These are phyloP conservation scores for Bos indicus DNA, from an alignment of 2,113 vertebrate genomes.

Conservation along the genomic window DNA sequence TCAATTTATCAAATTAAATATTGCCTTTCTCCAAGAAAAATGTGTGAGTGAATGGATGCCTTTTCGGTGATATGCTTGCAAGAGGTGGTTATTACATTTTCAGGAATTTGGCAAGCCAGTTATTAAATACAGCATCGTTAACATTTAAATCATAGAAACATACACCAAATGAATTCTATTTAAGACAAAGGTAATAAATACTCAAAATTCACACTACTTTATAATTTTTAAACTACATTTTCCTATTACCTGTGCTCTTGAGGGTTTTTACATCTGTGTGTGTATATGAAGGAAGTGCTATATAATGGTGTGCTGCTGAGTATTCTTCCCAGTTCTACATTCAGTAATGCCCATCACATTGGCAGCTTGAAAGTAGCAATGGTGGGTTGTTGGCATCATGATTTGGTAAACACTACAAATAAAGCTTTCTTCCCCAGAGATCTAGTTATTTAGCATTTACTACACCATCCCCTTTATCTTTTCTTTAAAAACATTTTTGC, in stretches of 20 bases:
- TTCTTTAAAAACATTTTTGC: neutral
- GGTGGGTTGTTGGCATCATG: neutral
- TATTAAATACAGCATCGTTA: neutral
- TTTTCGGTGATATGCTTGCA: neutral
- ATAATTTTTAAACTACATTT: neutral
- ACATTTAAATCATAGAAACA: neutral
- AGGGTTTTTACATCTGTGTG: neutral
- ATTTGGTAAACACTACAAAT: neutral
- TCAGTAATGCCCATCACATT: neutral
- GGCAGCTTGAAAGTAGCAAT: neutral
- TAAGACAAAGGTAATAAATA: neutral
- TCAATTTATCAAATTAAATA: slow-evolving; percentile 1
- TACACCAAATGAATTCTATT: neutral
- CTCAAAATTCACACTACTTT: neutral
- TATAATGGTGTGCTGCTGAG: neutral
- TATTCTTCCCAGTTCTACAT: neutral
- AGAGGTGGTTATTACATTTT: neutral
- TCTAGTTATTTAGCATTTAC: neutral
- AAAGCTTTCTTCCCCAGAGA: neutral
- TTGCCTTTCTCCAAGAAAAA: neutral
- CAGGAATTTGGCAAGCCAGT: neutral
- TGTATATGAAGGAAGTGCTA: neutral
- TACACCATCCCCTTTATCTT: neutral
- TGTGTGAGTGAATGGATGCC: neutral
- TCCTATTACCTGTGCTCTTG: neutral